Evolutionary conservation across 2,113 vertebrate genomes (phyloP).

Genomic region (Boulengerochromis microlepis): DNA sequence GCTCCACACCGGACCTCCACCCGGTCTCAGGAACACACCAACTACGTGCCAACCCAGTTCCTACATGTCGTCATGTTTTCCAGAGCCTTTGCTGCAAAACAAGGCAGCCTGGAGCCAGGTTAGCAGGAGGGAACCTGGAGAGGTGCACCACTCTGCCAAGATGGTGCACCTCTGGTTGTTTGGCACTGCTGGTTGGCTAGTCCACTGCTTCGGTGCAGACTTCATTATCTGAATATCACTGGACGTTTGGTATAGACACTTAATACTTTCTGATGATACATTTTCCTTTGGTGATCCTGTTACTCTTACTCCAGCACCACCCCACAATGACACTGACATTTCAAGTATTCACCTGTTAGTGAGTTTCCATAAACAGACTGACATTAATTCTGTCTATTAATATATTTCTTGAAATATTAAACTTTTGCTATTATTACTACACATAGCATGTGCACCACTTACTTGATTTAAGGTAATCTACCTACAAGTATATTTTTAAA

Average conservation of each 20-base stretch:
- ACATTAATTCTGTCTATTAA: neutral
- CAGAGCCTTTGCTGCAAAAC: conserved; percentile 48
- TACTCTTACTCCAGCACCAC: neutral
- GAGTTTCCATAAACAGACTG: neutral
- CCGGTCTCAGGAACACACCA: conserved; percentile 24
- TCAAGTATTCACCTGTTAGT: neutral
- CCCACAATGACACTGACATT: neutral
- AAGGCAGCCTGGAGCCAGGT: neutral
- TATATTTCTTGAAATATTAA: neutral
- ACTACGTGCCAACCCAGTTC: neutral
- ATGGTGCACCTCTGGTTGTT: neutral
- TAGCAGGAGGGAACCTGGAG: neutral
- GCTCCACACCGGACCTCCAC: conserved; percentile 11
- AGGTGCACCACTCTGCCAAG: neutral
- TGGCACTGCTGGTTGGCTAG: neutral
- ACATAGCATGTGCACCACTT: neutral
- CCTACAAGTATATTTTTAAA: neutral
- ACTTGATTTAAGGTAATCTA: neutral
- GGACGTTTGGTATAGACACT: neutral
- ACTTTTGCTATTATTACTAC: neutral
- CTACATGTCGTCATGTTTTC: conserved; percentile 60
- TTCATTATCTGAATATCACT: neutral
- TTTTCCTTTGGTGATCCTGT: neutral
- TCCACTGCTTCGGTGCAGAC: neutral
- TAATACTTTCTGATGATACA: neutral